A percentile compares a stretch with the other conserved stretches of the same genome.
phyloP scores from a whole-genome alignment of 2,797 vertebrate genomes.

The Alcedo atthis region DNA sequence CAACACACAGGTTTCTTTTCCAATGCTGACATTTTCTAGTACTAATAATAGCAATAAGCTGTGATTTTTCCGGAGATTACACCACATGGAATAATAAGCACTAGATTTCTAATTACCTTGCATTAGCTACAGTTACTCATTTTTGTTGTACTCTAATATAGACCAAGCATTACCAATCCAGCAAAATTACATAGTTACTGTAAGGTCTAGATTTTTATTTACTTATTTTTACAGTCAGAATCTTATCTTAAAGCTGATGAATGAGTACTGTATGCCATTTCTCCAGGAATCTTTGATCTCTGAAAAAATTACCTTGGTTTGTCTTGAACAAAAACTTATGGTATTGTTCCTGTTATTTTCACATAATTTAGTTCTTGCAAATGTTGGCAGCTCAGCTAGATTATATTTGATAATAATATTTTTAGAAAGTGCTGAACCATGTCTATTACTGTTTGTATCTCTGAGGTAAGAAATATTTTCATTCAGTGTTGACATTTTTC shows the following conservation, averaged over 20 bases:
- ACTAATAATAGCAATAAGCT: not conserved
- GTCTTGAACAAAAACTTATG: not conserved
- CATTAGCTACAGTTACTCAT: not conserved
- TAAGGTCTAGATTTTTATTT: not conserved
- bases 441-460: not conserved
- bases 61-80: not conserved
- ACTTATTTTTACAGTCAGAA: not conserved
- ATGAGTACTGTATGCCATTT: not conserved
- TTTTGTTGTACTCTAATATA: not conserved
- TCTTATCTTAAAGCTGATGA: not conserved
- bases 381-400: not conserved
- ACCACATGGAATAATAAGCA: not conserved
- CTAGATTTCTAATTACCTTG: not conserved
- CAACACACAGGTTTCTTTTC: not conserved
- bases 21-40: not conserved
- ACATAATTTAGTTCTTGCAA: not conserved
- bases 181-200: not conserved
- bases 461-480: not conserved
- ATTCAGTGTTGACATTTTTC: not conserved
- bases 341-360: constrained; percentile 18
- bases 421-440: constrained; percentile 2
- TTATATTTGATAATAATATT: not conserved
- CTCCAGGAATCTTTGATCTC: not conserved
- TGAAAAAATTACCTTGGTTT: not conserved
- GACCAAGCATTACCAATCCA: not conserved